These are phyloP conservation scores for Cossypha dichroa DNA, from an alignment of 2,797 vertebrate genomes.

Conservation along the genomic window DNA sequence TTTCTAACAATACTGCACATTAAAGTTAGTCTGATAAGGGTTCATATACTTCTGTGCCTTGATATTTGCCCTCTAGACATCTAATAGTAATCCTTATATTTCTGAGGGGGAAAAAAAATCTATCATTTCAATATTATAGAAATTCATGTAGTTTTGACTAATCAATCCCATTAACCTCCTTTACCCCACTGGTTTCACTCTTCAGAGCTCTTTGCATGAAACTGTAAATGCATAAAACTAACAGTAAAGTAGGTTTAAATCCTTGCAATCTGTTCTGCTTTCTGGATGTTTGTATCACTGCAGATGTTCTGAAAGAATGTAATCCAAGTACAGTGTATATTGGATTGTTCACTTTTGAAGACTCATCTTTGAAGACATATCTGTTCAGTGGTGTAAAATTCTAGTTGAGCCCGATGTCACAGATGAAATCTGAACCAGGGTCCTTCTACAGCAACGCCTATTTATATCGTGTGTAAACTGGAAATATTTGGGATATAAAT, in stretches of 20 bases:
- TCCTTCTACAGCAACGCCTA: not conserved
- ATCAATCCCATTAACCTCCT: constrained; percentile 25
- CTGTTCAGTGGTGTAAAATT: not conserved
- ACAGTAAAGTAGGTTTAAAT: not conserved
- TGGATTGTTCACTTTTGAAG: not conserved
- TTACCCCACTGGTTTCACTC: not conserved
- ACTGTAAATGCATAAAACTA: not conserved
- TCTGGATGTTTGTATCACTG: not conserved
- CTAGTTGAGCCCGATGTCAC: not conserved
- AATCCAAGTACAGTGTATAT: not conserved
- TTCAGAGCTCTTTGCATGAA: not conserved
- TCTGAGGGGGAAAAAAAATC: not conserved
- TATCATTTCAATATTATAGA: not conserved
- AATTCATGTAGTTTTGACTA: not conserved
- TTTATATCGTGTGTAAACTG: not conserved
- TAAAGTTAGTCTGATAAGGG: constrained; percentile 32
- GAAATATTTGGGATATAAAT: not conserved
- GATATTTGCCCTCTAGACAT: not conserved
- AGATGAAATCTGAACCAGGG: not conserved
- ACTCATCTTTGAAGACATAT: not conserved
- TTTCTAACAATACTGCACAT: constrained; percentile 19
- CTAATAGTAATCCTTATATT: constrained; percentile 8
- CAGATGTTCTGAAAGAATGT: not conserved
- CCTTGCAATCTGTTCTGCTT: constrained; percentile 6
- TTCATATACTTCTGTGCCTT: not conserved